These are phyloP conservation scores for Hycleus cichorii DNA, from an alignment of 1,140 invertebrate species.

Conservation along the genomic window DNA sequence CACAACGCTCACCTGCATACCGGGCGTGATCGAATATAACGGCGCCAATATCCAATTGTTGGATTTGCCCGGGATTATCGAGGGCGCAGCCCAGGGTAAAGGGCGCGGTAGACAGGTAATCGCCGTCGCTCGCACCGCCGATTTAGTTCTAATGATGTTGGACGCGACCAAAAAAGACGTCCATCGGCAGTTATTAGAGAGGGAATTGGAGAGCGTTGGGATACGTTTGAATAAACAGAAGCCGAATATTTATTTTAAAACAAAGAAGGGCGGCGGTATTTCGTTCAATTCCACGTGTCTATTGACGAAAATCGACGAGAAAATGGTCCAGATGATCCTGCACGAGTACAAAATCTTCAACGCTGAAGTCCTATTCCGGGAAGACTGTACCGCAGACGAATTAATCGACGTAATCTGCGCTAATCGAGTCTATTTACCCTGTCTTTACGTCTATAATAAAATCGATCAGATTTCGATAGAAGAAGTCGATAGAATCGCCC, in stretches of 20 bases:
- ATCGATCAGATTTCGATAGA: constrained; percentile 99
- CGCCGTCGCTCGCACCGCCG: constrained; percentile 92
- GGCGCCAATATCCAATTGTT: constrained; percentile 97
- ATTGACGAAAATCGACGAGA: constrained; percentile 91
- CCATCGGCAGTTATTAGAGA: constrained; percentile 82
- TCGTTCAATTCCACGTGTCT: constrained; percentile 97
- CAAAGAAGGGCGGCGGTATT: constrained; percentile 96
- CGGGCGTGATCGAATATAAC: constrained; percentile 96
- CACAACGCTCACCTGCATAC: constrained; percentile 98
- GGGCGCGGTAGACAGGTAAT: constrained; percentile 83
- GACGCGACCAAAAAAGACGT: constrained; percentile 96
- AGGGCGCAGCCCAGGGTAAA: constrained; percentile 92
- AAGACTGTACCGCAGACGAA: constrained; percentile 93
- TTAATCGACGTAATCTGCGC: constrained; percentile 98
- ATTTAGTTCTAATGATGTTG: constrained; percentile 97
- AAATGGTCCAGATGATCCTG: constrained; percentile 95
- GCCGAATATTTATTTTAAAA: constrained; percentile 98
- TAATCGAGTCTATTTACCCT: constrained; percentile 95
- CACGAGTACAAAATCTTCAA: constrained; percentile 99
- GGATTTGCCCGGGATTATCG: constrained; percentile 95
- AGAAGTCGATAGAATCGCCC: constrained; percentile 93
- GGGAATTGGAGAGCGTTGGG: constrained; percentile 92
- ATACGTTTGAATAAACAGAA: constrained; percentile 90
- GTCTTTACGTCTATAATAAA: constrained; percentile 98
- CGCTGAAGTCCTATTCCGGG: constrained; percentile 93